These are phyloP conservation scores for Eremobia ochroleuca DNA, from an alignment of 2,888 invertebrate genomes.

Conservation along the genomic window DNA sequence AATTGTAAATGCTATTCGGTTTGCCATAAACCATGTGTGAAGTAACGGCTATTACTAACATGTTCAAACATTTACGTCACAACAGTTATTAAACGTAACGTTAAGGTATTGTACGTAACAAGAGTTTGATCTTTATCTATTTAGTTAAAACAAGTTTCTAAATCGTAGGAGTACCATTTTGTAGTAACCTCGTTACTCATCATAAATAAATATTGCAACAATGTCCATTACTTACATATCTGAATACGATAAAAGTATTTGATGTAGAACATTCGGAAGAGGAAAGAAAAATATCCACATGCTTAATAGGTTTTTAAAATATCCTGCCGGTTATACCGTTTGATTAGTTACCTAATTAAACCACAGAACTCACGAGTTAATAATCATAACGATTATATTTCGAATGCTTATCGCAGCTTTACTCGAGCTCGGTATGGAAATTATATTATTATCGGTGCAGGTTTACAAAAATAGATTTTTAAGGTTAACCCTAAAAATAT, in stretches of 20 bases:
- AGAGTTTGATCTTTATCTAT: conserved; percentile 53
- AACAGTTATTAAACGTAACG: conserved; percentile 60
- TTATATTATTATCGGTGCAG: conserved; percentile 10
- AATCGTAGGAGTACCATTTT: conserved; percentile 13
- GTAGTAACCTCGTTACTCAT: conserved; percentile 36
- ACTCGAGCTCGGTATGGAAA: not conserved
- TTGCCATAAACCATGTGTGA: conserved; percentile 44
- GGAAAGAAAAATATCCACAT: conserved; percentile 35
- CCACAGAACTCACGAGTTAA: conserved; percentile 11
- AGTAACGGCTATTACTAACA: conserved; percentile 37
- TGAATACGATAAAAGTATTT: conserved; percentile 18
- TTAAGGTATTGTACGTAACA: conserved; percentile 45
- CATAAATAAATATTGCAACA: conserved; percentile 40
- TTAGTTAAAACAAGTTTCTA: conserved; percentile 48
- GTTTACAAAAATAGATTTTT: conserved; percentile 34
- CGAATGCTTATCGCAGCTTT: conserved; percentile 19
- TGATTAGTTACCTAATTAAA: conserved; percentile 36
- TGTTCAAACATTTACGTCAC: conserved; percentile 54
- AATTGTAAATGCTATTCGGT: conserved; percentile 24
- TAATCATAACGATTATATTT: conserved; percentile 36
- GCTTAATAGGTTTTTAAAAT: conserved; percentile 11
- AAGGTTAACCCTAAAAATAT: conserved; percentile 71
- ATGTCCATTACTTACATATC: conserved; percentile 29
- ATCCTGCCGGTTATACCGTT: conserved; percentile 36
- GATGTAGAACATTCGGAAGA: conserved; percentile 17